Conservation (phyloP, 1,140 invertebrate species). For the Heliconius hermathena region DNA sequence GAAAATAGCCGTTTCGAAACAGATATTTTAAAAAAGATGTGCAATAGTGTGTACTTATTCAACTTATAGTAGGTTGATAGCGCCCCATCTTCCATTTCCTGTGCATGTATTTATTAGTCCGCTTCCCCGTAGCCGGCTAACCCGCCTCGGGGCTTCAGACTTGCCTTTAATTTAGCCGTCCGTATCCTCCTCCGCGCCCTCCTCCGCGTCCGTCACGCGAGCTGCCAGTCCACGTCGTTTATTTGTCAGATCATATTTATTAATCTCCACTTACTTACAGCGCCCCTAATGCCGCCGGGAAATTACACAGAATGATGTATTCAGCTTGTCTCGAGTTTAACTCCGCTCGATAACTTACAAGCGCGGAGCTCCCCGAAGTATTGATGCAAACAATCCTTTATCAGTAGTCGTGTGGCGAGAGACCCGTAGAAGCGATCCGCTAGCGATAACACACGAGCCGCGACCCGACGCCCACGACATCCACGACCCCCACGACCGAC, state of each 20-base stretch:
- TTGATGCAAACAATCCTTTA: constrained; percentile 27
- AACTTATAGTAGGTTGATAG: not conserved
- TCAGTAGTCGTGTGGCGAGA: not conserved
- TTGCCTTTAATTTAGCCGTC: constrained; percentile 33
- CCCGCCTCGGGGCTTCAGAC: constrained; percentile 20
- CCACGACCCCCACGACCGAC: not conserved
- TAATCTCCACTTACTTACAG: constrained; percentile 38
- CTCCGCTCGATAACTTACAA: constrained; percentile 21
- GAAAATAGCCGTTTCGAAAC: not conserved
- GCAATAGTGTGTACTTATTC: not conserved
- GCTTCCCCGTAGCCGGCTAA: not conserved
- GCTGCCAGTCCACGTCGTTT: constrained; percentile 29
- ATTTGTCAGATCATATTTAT: constrained; percentile 39
- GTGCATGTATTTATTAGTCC: not conserved
- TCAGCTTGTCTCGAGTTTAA: constrained; percentile 24
- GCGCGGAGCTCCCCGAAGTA: constrained; percentile 11
- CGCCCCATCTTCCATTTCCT: not conserved
- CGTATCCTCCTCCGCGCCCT: not conserved
- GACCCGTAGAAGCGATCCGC: not conserved
- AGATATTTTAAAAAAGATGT: too few relatives aligned
- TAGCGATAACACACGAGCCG: not conserved
- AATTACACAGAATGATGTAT: constrained; percentile 39
- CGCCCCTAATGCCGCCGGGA: constrained; percentile 23
- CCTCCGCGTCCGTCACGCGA: constrained; percentile 34
- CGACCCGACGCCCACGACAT: not conserved